Evolutionary conservation across 2,113 vertebrate genomes (phyloP), one percentile per base, ranked within the genome.

Genomic region (Halichoeres trimaculatus): DNA sequence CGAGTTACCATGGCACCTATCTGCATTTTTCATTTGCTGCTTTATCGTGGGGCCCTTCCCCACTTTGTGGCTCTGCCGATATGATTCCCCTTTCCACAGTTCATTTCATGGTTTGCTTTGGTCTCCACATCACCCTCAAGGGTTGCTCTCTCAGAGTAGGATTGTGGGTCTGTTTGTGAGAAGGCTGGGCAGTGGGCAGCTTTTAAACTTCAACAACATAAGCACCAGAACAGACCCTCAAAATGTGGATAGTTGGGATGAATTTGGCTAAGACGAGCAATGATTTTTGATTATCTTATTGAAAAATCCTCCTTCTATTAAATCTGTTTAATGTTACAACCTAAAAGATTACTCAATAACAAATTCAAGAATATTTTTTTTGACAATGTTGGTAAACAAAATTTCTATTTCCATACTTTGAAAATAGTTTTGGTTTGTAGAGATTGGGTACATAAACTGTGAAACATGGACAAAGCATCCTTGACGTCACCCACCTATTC

Each of bases 1-100:
- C 34, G 8, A 1, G 83, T 88, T 79, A 63, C 86, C 87, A 85
- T 84, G 90, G 87, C 73, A 61, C 81, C 89, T 85, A 92, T 92
- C 88, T 79, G 77, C 45, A 24, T 81, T 83, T 85, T 83, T 81
- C 78, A 81, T 90, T 90, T 78, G 74, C 53, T 52, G 58, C 71
- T 62, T 76, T 70, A 74, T 87, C 72, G 17, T 51, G 41, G 41
- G 63, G 55, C 75, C 57, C 1, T 58, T 85, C 60, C 26, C 16
- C 84, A 77, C 84, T 87, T 80, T 90, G 85, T 74, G 85, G 64
- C 51, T 87, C 70, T 68, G 76, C 73, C 83, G 87, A 88, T 87
- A 84, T 87, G 53, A 78, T 88, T 80, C 83, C 74, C 73, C 70
- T 89, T 87, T 35, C 84, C 71, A 45, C 66, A 38, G 61, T 35